Percentiles rank a stretch among this genome's conserved stretches.
Evolutionary conservation across 2,113 vertebrate species (phyloP).

Genomic region (human): GRCh38 chr7:120466501-120467000

Average conservation of each 20-base stretch:
- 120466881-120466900: background rate
- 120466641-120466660: background rate
- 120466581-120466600: background rate
- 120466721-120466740: background rate
- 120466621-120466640: conserved; percentile 10
- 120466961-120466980: background rate
- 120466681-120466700: background rate
- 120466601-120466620: background rate
- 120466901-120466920: background rate
- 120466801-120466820: background rate
- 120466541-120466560: background rate
- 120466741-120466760: background rate
- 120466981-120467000: background rate
- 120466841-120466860: background rate
- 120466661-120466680: background rate
- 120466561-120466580: background rate
- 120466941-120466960: background rate
- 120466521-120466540: background rate
- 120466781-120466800: background rate
- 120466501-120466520: background rate
- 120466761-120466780: background rate
- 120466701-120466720: background rate
- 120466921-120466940: background rate
- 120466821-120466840: background rate
- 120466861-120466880: background rate